Evolutionary conservation across 2,888 invertebrate genomes (phyloP).

Genomic region (Pollenia griseotomentosa): DNA sequence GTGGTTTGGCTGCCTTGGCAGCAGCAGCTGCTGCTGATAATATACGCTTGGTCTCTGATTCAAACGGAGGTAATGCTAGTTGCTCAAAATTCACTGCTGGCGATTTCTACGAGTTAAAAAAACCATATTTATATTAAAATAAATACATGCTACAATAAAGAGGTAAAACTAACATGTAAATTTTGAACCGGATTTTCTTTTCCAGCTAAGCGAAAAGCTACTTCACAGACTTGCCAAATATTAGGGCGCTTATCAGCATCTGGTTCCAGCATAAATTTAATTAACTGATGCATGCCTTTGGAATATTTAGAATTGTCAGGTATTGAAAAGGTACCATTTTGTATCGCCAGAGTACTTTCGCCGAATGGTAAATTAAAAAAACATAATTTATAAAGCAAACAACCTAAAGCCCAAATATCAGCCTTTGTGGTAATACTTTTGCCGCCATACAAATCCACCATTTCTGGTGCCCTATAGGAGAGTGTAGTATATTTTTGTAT

Average conservation of each 20-base stretch:
- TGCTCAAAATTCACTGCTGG: slow-evolving; percentile 87
- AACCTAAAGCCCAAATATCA: slow-evolving; percentile 96
- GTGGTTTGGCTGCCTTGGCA: slow-evolving; percentile 81
- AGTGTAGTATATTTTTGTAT: slow-evolving; percentile 95
- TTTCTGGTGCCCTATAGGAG: slow-evolving; percentile 95
- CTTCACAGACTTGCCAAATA: slow-evolving; percentile 92
- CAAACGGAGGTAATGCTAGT: slow-evolving; percentile 88
- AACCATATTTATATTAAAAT: neutral
- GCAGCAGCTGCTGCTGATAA: slow-evolving; percentile 77
- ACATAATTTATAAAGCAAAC: slow-evolving; percentile 94
- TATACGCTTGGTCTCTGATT: slow-evolving; percentile 88
- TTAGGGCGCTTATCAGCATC: slow-evolving; percentile 93
- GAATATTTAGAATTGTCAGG: slow-evolving; percentile 92
- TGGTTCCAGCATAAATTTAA: slow-evolving; percentile 93
- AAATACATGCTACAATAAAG: neutral
- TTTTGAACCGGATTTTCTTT: slow-evolving; percentile 92
- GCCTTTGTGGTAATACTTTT: slow-evolving; percentile 93
- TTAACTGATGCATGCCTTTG: slow-evolving; percentile 88
- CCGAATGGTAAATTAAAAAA: slow-evolving; percentile 96
- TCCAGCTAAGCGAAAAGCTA: slow-evolving; percentile 89
- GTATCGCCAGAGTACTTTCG: slow-evolving; percentile 96
- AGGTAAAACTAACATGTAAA: slow-evolving; percentile 87
- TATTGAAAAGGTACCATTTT: slow-evolving; percentile 93
- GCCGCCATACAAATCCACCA: slow-evolving; percentile 95
- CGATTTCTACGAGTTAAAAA: slow-evolving; percentile 86